phyloP scores from a whole-genome alignment of 2,113 vertebrate genomes.

The Oncorhynchus kisutch region DNA sequence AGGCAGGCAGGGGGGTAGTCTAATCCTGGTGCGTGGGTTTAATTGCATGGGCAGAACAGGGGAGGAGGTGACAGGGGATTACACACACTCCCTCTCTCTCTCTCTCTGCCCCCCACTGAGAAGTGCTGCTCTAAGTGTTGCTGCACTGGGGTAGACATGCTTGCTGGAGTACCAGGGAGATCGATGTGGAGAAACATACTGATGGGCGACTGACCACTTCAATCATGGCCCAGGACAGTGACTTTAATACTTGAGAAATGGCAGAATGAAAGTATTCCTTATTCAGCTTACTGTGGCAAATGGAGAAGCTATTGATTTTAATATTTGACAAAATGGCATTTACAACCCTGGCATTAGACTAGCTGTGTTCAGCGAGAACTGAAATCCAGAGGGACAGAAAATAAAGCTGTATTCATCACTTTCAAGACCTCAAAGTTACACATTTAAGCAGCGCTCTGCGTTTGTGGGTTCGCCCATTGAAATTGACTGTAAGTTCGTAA shows the following conservation, averaged over 20 bases:
- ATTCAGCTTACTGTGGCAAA: not conserved
- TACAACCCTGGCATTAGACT: not conserved
- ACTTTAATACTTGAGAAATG: not conserved
- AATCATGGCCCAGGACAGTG: not conserved
- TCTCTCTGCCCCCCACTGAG: conserved; percentile 6
- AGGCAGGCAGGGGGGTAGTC: not conserved
- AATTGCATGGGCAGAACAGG: conserved; percentile 34
- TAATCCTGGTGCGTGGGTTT: conserved; percentile 44
- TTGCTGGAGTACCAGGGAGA: not conserved
- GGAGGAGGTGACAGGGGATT: conserved; percentile 15
- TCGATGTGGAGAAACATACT: not conserved
- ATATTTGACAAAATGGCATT: not conserved
- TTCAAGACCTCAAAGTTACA: not conserved
- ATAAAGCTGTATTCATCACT: not conserved
- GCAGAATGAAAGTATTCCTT: not conserved
- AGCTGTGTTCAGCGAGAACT: not conserved
- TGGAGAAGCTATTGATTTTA: not conserved
- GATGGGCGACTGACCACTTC: not conserved
- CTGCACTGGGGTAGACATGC: not conserved
- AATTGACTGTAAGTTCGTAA: not conserved
- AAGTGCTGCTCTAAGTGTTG: not conserved
- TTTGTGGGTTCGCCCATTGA: not conserved
- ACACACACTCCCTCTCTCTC: not conserved
- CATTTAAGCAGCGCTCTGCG: not conserved
- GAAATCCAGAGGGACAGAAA: not conserved